Evolutionary conservation across 2,113 vertebrate species (phyloP).

Genomic region (Tursiops truncatus): DNA sequence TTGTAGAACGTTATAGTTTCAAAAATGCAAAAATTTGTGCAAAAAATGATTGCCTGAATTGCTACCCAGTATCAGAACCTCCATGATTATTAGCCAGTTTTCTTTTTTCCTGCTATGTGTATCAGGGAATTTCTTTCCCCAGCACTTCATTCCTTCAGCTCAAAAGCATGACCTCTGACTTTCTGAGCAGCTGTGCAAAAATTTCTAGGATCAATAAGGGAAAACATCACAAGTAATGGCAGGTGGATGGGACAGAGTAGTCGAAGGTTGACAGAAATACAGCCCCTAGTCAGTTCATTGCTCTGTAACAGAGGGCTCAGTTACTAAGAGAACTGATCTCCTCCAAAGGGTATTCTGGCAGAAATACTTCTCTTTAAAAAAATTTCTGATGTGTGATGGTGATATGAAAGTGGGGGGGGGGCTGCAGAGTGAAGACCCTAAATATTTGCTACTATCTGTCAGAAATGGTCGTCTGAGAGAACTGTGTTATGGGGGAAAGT

Average conservation of each 20-base stretch:
- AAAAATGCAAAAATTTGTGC: conserved; percentile 15
- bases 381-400: not conserved
- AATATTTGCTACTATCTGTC: conserved; percentile 69
- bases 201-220: conserved; percentile 54
- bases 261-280: conserved; percentile 59
- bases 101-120: not conserved
- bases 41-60: conserved; percentile 40
- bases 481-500: conserved; percentile 50
- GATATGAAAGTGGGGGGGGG: not conserved
- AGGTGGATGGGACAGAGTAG: not conserved
- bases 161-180: conserved; percentile 58
- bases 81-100: not conserved
- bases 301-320: conserved; percentile 59
- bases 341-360: not conserved
- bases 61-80: not conserved
- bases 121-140: not conserved
- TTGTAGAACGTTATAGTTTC: not conserved
- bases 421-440: not conserved
- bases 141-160: conserved; percentile 41
- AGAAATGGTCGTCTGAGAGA: conserved; percentile 72
- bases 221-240: conserved; percentile 22
- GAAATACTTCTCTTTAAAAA: conserved; percentile 5
- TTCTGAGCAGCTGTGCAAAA: conserved; percentile 46
- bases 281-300: conserved; percentile 34
- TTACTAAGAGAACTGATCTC: conserved; percentile 35